Conservation (phyloP, 2,113 vertebrate genomes). For the Percina caprodes region DNA sequence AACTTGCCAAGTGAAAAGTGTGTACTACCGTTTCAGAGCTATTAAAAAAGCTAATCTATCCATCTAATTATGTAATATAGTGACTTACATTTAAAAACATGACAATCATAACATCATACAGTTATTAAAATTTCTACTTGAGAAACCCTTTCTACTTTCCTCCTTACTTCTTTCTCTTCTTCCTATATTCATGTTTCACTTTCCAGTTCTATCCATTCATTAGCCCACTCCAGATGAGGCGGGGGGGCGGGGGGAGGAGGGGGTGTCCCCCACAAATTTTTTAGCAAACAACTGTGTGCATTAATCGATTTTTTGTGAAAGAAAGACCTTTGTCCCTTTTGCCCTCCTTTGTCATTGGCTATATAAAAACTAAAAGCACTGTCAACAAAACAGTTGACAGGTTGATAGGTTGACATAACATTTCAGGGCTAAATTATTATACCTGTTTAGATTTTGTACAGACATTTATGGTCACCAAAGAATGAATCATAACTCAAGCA, state of each 20-base stretch:
- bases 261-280: no score
- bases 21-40: background rate
- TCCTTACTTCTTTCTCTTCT: background rate
- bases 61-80: background rate
- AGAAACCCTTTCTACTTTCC: background rate
- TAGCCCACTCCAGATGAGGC: background rate
- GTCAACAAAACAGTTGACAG: no score
- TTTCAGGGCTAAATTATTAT: no score
- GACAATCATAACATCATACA: background rate
- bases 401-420: no score
- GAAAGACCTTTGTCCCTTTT: no score
- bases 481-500: background rate
- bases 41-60: background rate
- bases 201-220: conserved; percentile 9
- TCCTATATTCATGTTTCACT: background rate
- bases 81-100: conserved; percentile 1
- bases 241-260: no score
- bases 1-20: background rate
- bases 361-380: no score
- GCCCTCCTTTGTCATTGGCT: no score
- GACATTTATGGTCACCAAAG: background rate
- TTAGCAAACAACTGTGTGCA: no score
- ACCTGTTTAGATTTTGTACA: no score
- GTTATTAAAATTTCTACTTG: background rate
- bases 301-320: no score